These are phyloP conservation scores for Henricia sp. DNA, from an alignment of 53 echinoderm and acorn worm genomes.

Conservation along the genomic window DNA sequence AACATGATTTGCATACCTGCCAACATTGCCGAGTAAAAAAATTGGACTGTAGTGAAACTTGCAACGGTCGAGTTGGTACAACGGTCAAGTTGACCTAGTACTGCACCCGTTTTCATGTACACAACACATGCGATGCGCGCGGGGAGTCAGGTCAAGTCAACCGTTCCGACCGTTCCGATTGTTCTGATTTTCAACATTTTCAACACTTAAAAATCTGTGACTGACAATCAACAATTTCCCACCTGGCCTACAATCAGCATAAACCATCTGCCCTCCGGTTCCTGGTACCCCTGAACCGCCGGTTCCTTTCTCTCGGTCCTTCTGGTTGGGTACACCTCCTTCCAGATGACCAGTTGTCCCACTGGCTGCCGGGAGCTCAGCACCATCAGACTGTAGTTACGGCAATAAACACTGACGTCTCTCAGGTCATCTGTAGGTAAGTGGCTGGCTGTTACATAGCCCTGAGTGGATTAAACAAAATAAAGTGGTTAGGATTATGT, in stretches of 20 bases:
- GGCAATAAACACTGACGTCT: constrained; percentile 85
- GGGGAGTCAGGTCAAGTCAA: no score
- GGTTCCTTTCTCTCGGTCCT: constrained; percentile 48
- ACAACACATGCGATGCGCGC: no score
- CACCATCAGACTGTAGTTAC: constrained; percentile 88
- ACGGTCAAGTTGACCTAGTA: no score
- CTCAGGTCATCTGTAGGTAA: constrained; percentile 80
- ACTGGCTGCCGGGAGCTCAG: constrained; percentile 81
- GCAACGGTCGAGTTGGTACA: no score
- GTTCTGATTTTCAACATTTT: no score
- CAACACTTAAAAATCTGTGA: no score
- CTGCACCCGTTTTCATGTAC: no score
- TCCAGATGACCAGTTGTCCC: constrained; percentile 97
- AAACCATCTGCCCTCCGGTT: constrained; percentile 87
- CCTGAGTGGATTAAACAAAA: constrained; percentile 52
- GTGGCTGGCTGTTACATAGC: constrained; percentile 90
- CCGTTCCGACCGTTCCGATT: no score
- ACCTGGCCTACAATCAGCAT: constrained; percentile 92
- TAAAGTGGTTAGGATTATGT: no score
- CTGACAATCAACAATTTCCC: constrained; percentile 22
- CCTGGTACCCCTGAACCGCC: constrained; percentile 68
- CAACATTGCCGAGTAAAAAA: no score
- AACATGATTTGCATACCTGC: no score
- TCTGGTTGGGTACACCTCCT: constrained; percentile 88
- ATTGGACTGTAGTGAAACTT: no score